Percentiles rank a stretch among this genome's conserved stretches.
phyloP scores from a whole-genome alignment of 2,797 vertebrate genomes.

The Dermochelys coriacea region DNA sequence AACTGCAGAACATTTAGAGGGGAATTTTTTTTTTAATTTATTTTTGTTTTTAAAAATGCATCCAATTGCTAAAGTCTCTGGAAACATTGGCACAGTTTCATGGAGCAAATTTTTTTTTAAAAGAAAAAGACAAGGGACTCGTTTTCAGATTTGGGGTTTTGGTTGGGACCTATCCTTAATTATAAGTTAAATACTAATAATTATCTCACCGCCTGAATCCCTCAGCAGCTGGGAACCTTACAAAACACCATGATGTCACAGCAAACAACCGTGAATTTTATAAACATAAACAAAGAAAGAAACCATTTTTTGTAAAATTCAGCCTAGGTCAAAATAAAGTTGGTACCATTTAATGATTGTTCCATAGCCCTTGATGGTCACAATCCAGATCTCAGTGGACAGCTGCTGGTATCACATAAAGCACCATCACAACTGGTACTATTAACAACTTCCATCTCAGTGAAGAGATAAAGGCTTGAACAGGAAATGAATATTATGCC shows the following conservation, averaged over 20 bases:
- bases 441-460: not conserved
- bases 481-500: not conserved
- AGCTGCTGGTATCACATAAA: not conserved
- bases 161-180: conserved; percentile 17
- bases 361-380: conserved; percentile 13
- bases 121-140: conserved; percentile 28
- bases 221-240: not conserved
- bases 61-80: not conserved
- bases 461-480: not conserved
- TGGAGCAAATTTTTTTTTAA: conserved; percentile 25
- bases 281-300: not conserved
- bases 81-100: not conserved
- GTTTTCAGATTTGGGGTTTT: conserved; percentile 5
- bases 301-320: not conserved
- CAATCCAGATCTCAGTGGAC: not conserved
- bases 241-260: not conserved
- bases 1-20: not conserved
- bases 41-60: conserved; percentile 21
- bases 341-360: not conserved
- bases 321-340: not conserved
- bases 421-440: not conserved
- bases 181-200: not conserved
- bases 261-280: not conserved
- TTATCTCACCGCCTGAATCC: not conserved
- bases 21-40: not conserved